phyloP scores from a whole-genome alignment of 2,113 vertebrate genomes.

The Corvus cornix region DNA sequence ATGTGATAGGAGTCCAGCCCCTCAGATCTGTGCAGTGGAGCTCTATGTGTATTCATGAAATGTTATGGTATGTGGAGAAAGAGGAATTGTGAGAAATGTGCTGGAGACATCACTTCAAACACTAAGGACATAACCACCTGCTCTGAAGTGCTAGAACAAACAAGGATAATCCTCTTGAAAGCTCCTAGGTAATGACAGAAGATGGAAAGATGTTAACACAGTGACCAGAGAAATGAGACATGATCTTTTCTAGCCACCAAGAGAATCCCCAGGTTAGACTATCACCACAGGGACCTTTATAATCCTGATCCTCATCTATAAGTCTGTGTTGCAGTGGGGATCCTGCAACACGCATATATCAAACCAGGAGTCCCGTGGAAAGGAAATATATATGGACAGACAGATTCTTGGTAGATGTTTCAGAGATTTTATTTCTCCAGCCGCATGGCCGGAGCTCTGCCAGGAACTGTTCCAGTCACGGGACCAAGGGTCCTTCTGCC shows the following conservation, averaged over 20 bases:
- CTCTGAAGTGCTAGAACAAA: background rate
- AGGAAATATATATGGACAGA: too few species aligned
- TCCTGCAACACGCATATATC: too few species aligned
- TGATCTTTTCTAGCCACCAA: background rate
- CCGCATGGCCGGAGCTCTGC: too few species aligned
- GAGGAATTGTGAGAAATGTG: background rate
- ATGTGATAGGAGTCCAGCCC: background rate
- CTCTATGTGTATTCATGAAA: background rate
- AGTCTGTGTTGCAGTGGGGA: background rate
- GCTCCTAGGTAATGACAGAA: background rate
- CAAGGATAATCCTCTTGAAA: background rate
- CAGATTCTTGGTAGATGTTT: too few species aligned
- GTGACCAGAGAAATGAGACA: background rate
- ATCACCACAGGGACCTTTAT: background rate
- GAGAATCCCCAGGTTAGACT: background rate
- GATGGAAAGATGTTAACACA: background rate
- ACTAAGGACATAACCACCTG: background rate
- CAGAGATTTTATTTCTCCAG: too few species aligned
- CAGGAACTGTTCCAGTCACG: too few species aligned
- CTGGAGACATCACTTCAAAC: background rate
- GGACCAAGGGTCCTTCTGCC: too few species aligned
- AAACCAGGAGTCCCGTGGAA: too few species aligned
- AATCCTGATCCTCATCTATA: background rate
- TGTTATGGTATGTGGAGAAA: fast-evolving
- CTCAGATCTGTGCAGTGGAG: background rate